Base-by-base conservation (phyloP, 2,888 invertebrate genomes). In the Tetranychus piercei region DNA sequence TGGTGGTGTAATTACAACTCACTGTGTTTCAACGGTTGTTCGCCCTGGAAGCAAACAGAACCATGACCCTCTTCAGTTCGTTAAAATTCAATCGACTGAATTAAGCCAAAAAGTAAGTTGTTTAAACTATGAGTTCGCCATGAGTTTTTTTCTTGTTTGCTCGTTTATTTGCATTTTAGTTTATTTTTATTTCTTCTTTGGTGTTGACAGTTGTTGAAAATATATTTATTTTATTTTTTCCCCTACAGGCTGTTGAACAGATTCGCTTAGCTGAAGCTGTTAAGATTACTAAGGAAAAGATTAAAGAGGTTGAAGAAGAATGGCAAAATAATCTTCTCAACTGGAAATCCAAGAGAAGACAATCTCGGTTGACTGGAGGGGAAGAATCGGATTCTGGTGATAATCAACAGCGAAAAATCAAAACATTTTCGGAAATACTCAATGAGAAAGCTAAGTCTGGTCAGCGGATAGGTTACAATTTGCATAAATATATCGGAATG, bases 401-500 rank as follows among this genome's bases (percentile, higher is more conserved):
- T 22, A 65, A 67, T 34, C 22, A 73, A n/a, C 43, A 22, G 45
- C 86, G 82, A 87, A 90, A 89, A 85, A 90, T 88, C 84, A 94
- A 94, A 86, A 94, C 94, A 78, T 94, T 93, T 86, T 91, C 88
- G 82, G 93, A 94, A 85, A 94, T 94, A 89, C 87, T 92, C 85
- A 91, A 92, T 83, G 92, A 83, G 74, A 82, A 76, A 71, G 77
- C 77, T 20, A 76, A 76, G 45, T 75, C 76, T 66, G 76, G 76
- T 18, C 72, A 71, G 11, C 44, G 77, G 64, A 75, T 77, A 22
- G 76, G 77, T n/a, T 77, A 76, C 70, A 75, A 77, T 74, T 65
- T 77, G 22, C 74, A 76, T 65, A 43, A 72, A 20, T 77, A 77
- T 75, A 6, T 75, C 1, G 75, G 64, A 23, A 74, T 45, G 23